Evolutionary conservation across 2,797 vertebrate genomes (phyloP), one percentile per base, ranked within the genome.

Genomic region (Anisognathus igniventris): DNA sequence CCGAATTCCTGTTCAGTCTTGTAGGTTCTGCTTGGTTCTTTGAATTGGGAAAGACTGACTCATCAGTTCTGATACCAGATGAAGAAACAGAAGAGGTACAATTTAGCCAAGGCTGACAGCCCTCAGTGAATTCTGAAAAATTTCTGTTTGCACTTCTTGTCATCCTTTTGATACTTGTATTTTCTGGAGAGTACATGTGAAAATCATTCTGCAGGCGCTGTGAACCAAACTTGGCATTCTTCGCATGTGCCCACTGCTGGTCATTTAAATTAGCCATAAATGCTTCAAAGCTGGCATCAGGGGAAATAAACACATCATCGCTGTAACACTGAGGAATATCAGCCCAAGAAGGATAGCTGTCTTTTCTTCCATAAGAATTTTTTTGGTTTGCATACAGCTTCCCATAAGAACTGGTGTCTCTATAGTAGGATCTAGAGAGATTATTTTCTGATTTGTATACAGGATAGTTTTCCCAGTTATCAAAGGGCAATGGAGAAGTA

Each of bases 391-490:
- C 91, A 47, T 95, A 95, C 44, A 94, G 83, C 73, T 85, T 95
- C 53, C 91, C 82, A 74, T 23, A 90, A 90, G 95, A 87, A 88
- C 93, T 91, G 60, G 86, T 71, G 73, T 95, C 94, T 76, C 95
- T 97, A 12, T 76, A 96, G 81, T 81, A 96, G 68, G 96, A 87
- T 61, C 90, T 92, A 48, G 95, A 90, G 79, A 95, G 94, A 79
- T 94, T 95, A 57, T 96, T 97, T 88, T 97, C 94, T 5, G 95
- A 92, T 78, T 91, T 91, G 70, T 96, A 94, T 37, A 97, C 83
- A 12, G 97, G 96, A 87, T 97, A 92, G 70, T 98, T 97, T 89
- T 98, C 97, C 74, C 96, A 97, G 91, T 96, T 96, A 73, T 98
- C 96, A 76, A 97, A 89, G 24, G 88, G 62, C 77, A 97, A 80